Evolutionary conservation across 2,888 invertebrate species (phyloP), one percentile per base, ranked within the genome.

Genomic region (Carpatolechia fugitivella): DNA sequence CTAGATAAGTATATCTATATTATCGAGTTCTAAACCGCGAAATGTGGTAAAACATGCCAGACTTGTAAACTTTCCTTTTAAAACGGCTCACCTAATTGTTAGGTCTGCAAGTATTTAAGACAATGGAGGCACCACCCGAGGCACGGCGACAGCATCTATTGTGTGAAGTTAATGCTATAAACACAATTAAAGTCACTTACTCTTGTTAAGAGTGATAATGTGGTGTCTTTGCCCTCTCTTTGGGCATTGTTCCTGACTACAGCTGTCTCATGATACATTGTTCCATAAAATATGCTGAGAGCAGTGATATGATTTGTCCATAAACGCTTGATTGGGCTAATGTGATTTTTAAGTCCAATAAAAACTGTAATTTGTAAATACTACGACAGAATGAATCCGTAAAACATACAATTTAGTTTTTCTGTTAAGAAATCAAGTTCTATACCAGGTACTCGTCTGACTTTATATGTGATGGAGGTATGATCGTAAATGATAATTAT

Each of bases 101-200:
- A 18, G 20, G 31, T 30, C 41, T 18, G 49, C 13, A 60, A 56
- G 49, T 57, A 60, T 56, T 57, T 56, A 61, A 68, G 67, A 68
- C 68, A 68, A 69, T 71, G 63, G 63, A 30, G 24, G 5, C 44
- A 20, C 66, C 54, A 66, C 65, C 63, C 66, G 71, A 69, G 66
- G 56, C 63, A 48, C 41, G 60, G 50, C 54, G 59, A 62, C 74
- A 67, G 64, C 67, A 64, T 72, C 79, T 77, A 78, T 79, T 85
- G 81, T 78, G 74, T 82, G 78, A 77, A 78, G 77, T 81, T 76
- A 82, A 81, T 74, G 77, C 80, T 76, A 82, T 84, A 86, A 85
- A 85, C 75, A 83, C 85, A 88, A 89, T 89, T 89, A 89, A 88
- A 86, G 72, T 83, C 85, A 86, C 84, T 88, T 87, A 75, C 73